Evolutionary conservation across 2,797 vertebrate genomes (phyloP).

Genomic region (Bradypodion ventrale): DNA sequence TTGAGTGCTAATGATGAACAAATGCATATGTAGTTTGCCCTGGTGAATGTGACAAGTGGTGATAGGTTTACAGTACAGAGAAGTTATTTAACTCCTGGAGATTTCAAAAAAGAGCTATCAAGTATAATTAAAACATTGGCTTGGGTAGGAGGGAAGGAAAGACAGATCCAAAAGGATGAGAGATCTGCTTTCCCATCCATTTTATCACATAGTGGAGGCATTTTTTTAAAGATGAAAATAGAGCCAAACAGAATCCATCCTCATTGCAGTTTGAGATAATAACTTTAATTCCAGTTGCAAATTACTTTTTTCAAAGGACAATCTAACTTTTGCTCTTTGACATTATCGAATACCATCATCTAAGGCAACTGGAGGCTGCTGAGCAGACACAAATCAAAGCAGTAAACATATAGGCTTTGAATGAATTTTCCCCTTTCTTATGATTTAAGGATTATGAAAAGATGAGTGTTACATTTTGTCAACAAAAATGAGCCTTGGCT

Average conservation of each 20-base stretch:
- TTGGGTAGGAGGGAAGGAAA: conserved; percentile 13
- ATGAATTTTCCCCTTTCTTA: conserved; percentile 46
- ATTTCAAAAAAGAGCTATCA: conserved; percentile 63
- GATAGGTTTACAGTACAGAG: conserved; percentile 24
- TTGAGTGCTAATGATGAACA: background rate
- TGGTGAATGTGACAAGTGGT: background rate
- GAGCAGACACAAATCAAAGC: conserved; percentile 43
- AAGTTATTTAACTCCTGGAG: conserved; percentile 45
- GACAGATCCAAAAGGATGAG: conserved; percentile 46
- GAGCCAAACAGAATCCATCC: background rate
- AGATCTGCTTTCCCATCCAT: conserved; percentile 5
- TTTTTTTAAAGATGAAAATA: background rate
- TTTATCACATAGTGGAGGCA: conserved; percentile 63
- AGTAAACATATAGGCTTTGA: conserved; percentile 40
- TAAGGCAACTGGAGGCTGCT: conserved; percentile 60
- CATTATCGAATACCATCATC: conserved; percentile 71
- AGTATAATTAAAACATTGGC: conserved; percentile 63
- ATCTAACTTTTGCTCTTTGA: conserved; percentile 73
- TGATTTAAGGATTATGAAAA: background rate
- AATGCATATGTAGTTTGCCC: conserved; percentile 11
- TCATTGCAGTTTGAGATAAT: conserved; percentile 70
- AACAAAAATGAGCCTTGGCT: accelerated
- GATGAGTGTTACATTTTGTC: background rate
- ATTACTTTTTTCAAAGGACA: conserved; percentile 71
- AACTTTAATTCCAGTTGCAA: conserved; percentile 75